Base-by-base conservation (phyloP, 1,140 invertebrate genomes). In the Cydia fagiglandana region DNA sequence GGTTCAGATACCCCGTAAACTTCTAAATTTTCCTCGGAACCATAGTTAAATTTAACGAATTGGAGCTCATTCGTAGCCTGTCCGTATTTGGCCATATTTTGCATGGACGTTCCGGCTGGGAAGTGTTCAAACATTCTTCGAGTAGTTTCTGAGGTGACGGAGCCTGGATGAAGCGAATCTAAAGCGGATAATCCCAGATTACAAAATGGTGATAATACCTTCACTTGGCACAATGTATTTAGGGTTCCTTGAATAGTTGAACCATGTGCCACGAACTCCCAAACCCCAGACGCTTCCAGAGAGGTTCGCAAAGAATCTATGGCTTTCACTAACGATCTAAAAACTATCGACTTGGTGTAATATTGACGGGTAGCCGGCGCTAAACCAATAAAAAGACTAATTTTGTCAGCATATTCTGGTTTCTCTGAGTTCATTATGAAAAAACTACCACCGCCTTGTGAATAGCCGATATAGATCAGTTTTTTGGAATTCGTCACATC, bases 401-500 rank as follows among this genome's bases (percentile, higher is more conserved):
- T 81, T 74, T 91, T 91, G 4, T 87, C 81, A 78, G 84, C 87
- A 20, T 86, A 88, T 0, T 77, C 83, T 2, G 87, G 84, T 79
- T 81, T 84, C 74, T 88, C 87, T 5, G 88, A 90, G 75, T 86
- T 88, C 86, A 91, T 89, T 0, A 88, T 79, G 17, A 87, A 81
- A 53, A 81, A 88, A 0, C 81, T 81, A 0, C 86, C 83, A 9
- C 82, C 77, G 6, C 96, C 96, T 89, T 96, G 95, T 2, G 95
- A 96, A 84, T 95, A 94, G 2, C 94, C 94, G 2, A 94, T 80
- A 79, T 96, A 96, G 75, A 91, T 93, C 2, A 96, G 56, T 70
- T 94, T 86, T 12, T 85, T 75, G 13, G 87, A 81, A 1, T 88
- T 84, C 0, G 95, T 95, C 13, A 82, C 70, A 1, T 93, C 81